phyloP scores from a whole-genome alignment of 2,888 invertebrate species.

The Limnephilus marmoratus region DNA sequence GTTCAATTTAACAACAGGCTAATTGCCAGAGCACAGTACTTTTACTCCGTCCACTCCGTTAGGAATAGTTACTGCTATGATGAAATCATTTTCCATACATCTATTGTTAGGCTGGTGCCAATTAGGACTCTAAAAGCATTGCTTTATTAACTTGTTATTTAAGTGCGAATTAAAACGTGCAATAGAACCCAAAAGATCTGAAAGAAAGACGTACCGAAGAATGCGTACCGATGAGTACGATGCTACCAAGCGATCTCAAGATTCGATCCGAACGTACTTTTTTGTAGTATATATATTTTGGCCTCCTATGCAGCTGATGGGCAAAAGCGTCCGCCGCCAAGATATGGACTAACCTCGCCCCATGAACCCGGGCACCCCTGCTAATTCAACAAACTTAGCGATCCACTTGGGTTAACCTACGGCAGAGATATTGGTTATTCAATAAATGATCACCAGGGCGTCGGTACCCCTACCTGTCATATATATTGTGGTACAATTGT shows the following conservation, averaged over 20 bases:
- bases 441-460: too few relatives aligned
- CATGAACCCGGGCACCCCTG: too few relatives aligned
- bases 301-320: too few relatives aligned
- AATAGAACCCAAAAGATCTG: neutral
- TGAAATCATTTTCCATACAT: neutral
- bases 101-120: neutral
- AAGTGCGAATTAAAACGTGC: neutral
- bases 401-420: too few relatives aligned
- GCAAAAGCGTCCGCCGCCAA: too few relatives aligned
- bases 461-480: too few relatives aligned
- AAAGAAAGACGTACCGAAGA: neutral
- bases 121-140: neutral
- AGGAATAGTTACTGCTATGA: neutral
- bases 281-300: too few relatives aligned
- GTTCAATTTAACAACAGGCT: neutral
- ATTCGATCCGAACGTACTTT: too few relatives aligned
- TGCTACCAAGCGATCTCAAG: neutral
- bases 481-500: too few relatives aligned
- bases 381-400: too few relatives aligned
- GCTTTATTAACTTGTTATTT: neutral
- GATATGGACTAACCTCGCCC: too few relatives aligned
- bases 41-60: neutral
- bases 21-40: neutral
- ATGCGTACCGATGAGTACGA: neutral
- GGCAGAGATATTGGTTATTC: too few relatives aligned